Evolutionary conservation across 2,113 vertebrate genomes (phyloP).

Genomic region (Ginglymostoma cirratum): DNA sequence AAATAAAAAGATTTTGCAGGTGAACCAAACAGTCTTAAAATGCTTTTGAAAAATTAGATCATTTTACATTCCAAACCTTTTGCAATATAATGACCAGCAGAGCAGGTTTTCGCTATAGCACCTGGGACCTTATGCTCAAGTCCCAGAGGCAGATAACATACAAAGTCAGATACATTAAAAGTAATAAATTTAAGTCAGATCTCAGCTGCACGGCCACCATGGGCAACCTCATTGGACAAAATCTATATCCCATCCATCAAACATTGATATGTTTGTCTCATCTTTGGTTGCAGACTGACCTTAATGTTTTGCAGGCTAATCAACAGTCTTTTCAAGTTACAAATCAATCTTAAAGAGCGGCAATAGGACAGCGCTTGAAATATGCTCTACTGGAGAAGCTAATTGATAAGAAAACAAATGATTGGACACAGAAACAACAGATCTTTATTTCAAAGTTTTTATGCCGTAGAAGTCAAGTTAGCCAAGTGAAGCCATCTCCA

Average conservation of each 20-base stretch:
- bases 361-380: neutral
- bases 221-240: neutral
- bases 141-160: neutral
- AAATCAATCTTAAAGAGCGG: neutral
- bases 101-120: neutral
- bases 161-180: neutral
- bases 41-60: neutral
- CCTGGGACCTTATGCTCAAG: neutral
- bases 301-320: neutral
- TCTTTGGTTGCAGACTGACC: neutral
- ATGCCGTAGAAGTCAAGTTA: neutral
- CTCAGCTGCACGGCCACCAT: neutral
- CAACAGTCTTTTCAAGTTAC: neutral
- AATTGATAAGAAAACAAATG: neutral
- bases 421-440: neutral
- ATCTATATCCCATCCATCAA: neutral
- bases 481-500: too few species aligned
- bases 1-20: neutral
- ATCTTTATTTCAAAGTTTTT: neutral
- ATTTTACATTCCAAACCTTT: neutral
- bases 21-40: neutral
- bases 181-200: slow-evolving; percentile 8
- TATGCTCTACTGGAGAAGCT: neutral
- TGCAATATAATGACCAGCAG: neutral
- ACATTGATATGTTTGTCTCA: neutral